Evolutionary conservation across 2,888 invertebrate species (phyloP), one percentile per base, ranked within the genome.

Genomic region (Synergus gifuensis): DNA sequence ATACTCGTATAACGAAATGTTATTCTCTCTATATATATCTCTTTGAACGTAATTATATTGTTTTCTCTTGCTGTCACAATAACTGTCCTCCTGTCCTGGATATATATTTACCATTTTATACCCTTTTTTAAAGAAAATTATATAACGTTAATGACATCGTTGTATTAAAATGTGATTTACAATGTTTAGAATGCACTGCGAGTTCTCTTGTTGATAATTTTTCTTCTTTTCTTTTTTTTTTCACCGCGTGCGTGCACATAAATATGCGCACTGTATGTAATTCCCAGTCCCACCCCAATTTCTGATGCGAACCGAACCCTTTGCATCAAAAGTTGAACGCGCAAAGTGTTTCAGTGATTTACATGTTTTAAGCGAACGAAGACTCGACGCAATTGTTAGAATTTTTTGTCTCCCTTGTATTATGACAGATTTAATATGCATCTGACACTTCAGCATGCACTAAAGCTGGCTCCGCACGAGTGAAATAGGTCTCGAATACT

Each of bases 231-330:
- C 14, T 63, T 76, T 40, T 18, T 18, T 58, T 69, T 49, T 78
- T 78, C 79, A 76, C 63, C 81, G 81, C 81, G 81, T 81, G 81
- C 81, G 79, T 80, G 79, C 76, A 81, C 81, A 83, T 83, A 82
- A 82, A 83, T 83, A 83, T 83, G 82, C 80, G 76, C 76, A 79
- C 76, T 81, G 73, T 79, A 81, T 76, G 80, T 78, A 81, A 83
- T 83, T 80, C 79, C 76, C 9, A 73, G 54, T n/a, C 16, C 73
- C 28, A 28, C 54, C 54, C 73, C 54, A 73, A 73, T 73, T 73
- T 73, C 36, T 28, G n/a, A 46, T 46, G 49, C 28, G 54, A 28
- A 73, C 28, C 12, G 49, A 66, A 69, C 69, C 69, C 73, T 69
- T 49, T 11, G 54, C 28, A 22, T 54, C 73, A 40, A 73, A 28